These are phyloP conservation scores for Dallia pectoralis DNA, from an alignment of 2,797 vertebrate species.

Conservation along the genomic window DNA sequence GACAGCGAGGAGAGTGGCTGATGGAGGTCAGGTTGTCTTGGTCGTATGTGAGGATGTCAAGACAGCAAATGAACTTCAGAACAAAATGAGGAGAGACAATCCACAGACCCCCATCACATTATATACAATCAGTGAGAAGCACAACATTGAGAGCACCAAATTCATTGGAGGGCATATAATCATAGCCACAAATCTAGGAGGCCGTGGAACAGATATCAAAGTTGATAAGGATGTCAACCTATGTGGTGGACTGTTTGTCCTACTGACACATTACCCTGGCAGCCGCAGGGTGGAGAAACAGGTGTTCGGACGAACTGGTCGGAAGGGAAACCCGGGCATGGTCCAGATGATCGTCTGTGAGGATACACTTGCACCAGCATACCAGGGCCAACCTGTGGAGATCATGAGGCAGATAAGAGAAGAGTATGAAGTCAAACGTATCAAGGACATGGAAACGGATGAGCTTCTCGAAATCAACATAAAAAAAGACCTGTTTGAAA, in stretches of 20 bases:
- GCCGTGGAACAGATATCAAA: constrained; percentile 48
- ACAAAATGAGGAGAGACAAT: constrained; percentile 5
- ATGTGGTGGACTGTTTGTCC: constrained; percentile 42
- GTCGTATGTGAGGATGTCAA: constrained; percentile 49
- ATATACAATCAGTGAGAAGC: constrained; percentile 43
- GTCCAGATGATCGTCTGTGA: constrained; percentile 50
- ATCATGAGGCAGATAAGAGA: too few species aligned
- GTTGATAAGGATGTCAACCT: constrained; percentile 38
- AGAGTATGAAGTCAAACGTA: too few species aligned
- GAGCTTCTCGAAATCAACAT: constrained; percentile 38
- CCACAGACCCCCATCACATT: constrained; percentile 27
- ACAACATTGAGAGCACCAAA: constrained; percentile 33
- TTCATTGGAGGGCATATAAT: constrained; percentile 40
- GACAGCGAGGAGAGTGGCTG: constrained; percentile 10
- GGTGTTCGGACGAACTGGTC: constrained; percentile 46
- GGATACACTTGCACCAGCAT: too few species aligned
- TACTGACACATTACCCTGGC: constrained; percentile 48
- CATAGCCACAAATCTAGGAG: constrained; percentile 47
- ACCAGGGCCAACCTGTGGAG: too few species aligned
- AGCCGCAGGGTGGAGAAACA: constrained; percentile 52
- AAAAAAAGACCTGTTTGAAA: constrained; percentile 41
- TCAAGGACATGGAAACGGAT: too few species aligned
- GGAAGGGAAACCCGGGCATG: constrained; percentile 49
- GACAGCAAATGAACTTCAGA: constrained; percentile 39
- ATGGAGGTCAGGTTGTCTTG: too few species aligned